Conservation (phyloP, 2,797 vertebrate species). For the Semotilus atromaculatus region DNA sequence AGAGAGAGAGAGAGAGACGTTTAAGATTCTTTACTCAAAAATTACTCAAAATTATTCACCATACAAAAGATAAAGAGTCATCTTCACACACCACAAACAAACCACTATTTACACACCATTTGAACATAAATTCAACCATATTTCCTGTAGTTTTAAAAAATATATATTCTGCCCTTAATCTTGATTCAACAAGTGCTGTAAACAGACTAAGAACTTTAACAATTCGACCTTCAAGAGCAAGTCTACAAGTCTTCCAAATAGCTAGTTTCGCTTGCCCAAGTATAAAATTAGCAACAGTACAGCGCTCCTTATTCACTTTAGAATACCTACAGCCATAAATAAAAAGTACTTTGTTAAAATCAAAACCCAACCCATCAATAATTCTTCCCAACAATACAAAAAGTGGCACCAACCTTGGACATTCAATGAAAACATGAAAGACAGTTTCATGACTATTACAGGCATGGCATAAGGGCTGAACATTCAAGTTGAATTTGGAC, state of each 20-base stretch:
- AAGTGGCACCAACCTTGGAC: background rate
- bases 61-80: too few species aligned
- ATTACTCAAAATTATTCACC: too few species aligned
- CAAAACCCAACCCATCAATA: background rate
- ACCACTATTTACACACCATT: too few species aligned
- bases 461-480: too few species aligned
- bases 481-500: background rate
- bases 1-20: too few species aligned
- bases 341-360: background rate
- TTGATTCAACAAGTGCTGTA: too few species aligned
- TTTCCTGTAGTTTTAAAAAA: too few species aligned
- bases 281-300: background rate
- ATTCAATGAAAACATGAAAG: background rate
- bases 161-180: too few species aligned
- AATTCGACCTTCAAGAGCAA: background rate
- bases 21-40: too few species aligned
- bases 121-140: too few species aligned
- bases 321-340: background rate
- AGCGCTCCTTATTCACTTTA: background rate
- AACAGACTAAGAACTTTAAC: background rate
- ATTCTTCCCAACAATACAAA: background rate
- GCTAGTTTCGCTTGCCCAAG: background rate
- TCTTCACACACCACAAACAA: too few species aligned
- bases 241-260: background rate
- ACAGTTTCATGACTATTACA: too few species aligned